Base-by-base conservation (phyloP, 2,113 vertebrate species). In the Ellobius talpinus region DNA sequence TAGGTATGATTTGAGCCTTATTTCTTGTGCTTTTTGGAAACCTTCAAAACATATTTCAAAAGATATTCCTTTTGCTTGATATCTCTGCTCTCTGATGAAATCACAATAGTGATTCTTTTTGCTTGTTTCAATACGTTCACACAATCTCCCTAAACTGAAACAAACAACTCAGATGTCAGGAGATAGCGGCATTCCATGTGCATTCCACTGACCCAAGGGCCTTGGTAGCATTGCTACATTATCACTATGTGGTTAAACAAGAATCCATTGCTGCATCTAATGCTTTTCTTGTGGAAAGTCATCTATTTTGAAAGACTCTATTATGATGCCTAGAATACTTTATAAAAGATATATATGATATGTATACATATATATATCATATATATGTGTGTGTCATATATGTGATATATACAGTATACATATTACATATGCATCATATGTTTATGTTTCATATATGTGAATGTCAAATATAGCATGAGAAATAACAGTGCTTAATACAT, bases 401-500 rank as follows among this genome's bases (percentile, higher is more conserved):
- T 29, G 4, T 42, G 42, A 23, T 72, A 39, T 72, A 72, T n/a
- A n/a, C 33, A 45, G 29, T 10, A 16, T 47, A 76, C 12, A 76
- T 29, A 45, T 29, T 6, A 45, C 13, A 45, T 45, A 23, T 55
- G 4, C 52, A 23, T 23, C 16, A n/a, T 36, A 52, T 78, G 45
- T 78, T 26, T 58, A 21, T 52, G 9, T 8, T 21, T n/a, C 33
- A 70, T 70, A 13, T n/a, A 4, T 58, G 26, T 82, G 88, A 96
- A 97, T 95, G 88, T 84, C 58, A 90, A 81, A 97, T 95, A 63
- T 95, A 93, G 79, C 63, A 50, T 33, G 92, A 96, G 84, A 81
- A 81, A 97, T 93, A 93, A 92, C 76, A 68, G 96, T 39, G 89
- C 78, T 85, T 94, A 70, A 89, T 73, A 61, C 12, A 94, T 86